Evolutionary conservation across 2,888 invertebrate species (phyloP).

Genomic region (Yponomeuta sedellus): DNA sequence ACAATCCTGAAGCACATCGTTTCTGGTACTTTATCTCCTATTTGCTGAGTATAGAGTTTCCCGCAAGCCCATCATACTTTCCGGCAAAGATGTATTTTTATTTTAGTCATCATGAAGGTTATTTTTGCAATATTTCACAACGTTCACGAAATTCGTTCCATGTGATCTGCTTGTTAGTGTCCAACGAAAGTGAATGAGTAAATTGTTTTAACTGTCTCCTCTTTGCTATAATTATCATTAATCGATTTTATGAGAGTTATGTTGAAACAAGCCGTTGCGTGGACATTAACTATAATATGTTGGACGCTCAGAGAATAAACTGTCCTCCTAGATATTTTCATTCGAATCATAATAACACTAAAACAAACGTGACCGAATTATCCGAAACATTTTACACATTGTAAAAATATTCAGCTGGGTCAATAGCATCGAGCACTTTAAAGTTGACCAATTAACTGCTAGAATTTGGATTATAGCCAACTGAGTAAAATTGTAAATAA

Average conservation of each 20-base stretch:
- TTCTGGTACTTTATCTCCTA: conserved; percentile 9
- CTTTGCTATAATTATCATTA: conserved; percentile 40
- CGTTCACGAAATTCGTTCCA: background rate
- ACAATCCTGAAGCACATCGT: background rate
- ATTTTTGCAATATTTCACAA: background rate
- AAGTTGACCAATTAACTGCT: conserved; percentile 38
- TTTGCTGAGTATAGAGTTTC: too few species aligned
- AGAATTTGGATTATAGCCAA: conserved; percentile 47
- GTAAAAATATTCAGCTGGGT: conserved; percentile 34
- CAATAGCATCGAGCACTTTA: conserved; percentile 36
- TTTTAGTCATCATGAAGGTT: background rate
- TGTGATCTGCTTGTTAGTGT: background rate
- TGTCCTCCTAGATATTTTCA: background rate
- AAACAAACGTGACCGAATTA: background rate
- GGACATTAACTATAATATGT: background rate
- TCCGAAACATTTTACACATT: background rate
- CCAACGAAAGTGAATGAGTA: conserved; percentile 18
- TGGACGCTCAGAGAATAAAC: background rate
- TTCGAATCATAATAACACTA: background rate
- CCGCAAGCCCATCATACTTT: too few species aligned
- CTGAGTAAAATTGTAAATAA: conserved; percentile 24
- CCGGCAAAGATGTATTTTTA: background rate
- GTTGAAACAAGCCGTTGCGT: background rate
- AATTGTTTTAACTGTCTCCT: conserved; percentile 29
- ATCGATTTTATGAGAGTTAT: conserved; percentile 35